Base-by-base conservation (phyloP, 2,888 invertebrate species). In the Hydrotaea diabolus region DNA sequence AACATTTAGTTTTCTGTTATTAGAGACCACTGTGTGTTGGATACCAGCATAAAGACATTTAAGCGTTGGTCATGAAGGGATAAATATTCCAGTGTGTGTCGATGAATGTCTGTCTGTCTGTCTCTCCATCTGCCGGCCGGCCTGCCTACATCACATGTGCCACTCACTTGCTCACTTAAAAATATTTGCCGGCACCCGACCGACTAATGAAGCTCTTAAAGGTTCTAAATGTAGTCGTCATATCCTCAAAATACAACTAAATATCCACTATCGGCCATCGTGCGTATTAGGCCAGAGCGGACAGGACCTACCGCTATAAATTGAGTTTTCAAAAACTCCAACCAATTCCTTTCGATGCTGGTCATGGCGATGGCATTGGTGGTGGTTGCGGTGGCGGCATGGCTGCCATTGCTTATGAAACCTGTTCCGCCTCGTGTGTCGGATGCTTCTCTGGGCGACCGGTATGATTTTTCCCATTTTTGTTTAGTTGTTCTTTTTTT, bases 261-360 rank as follows among this genome's bases (percentile, higher is more conserved):
- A 69, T 46, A 69, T 43, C 31, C 46, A 43, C 11, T 13, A 66
- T 21, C 36, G 5, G 64, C 8, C 36, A 17, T 17, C 39, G 5
- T 9, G 19, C 23, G 23, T 9, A 39, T 77, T 55, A 71, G 46
- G 36, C 69, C 2, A 7, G 31, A 31, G 7, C 31, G 31, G 31
- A 31, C 31, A 74, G 79, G 76, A 79, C 85, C 85, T 85, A 79
- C 82, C 79, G 79, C 79, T 85, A 77, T 77, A 77, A 85, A 85
- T 85, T 85, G 79, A 85, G 85, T 85, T 85, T 85, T 85, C 74
- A 80, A 82, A 78, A 69, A 69, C 13, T 46, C 19, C 43, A 69
- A 69, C 46, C 69, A 66, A 66, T 66, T 66, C 57, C 31, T 43
- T 13, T 15, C 1, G 36, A 31, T 31, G 64, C 1, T 11, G 36